Percentiles rank a stretch among this genome's conserved stretches.
Evolutionary conservation across 2,797 vertebrate genomes (phyloP).

Genomic region (Malurus splendens): DNA sequence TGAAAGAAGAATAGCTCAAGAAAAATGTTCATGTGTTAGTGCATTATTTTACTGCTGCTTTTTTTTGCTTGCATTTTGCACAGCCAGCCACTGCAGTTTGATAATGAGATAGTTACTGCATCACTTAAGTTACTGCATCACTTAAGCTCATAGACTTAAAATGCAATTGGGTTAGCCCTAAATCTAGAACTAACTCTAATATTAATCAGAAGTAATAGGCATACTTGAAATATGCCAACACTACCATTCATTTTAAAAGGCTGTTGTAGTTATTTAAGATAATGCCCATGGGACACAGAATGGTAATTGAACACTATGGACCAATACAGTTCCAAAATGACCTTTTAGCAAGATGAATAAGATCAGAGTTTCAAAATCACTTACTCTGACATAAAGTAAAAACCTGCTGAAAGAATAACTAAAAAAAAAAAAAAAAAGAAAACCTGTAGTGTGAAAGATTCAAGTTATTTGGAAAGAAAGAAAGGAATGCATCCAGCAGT

Average conservation of each 20-base stretch:
- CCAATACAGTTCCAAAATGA: background rate
- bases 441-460: background rate
- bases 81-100: background rate
- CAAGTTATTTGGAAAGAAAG: background rate
- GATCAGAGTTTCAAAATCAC: background rate
- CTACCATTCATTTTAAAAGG: background rate
- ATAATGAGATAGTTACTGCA: background rate
- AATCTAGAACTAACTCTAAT: background rate
- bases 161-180: background rate
- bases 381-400: background rate
- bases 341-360: background rate
- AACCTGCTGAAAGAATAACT: background rate
- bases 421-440: background rate
- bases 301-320: background rate
- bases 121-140: background rate
- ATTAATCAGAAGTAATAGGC: background rate
- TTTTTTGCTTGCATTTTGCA: background rate
- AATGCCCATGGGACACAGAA: background rate
- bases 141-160: background rate
- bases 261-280: background rate
- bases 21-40: background rate
- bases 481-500: background rate
- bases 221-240: background rate
- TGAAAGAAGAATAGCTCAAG: background rate
- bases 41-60: background rate